Evolutionary conservation across 2,888 invertebrate genomes (phyloP).

Genomic region (Vesta saturnalis): DNA sequence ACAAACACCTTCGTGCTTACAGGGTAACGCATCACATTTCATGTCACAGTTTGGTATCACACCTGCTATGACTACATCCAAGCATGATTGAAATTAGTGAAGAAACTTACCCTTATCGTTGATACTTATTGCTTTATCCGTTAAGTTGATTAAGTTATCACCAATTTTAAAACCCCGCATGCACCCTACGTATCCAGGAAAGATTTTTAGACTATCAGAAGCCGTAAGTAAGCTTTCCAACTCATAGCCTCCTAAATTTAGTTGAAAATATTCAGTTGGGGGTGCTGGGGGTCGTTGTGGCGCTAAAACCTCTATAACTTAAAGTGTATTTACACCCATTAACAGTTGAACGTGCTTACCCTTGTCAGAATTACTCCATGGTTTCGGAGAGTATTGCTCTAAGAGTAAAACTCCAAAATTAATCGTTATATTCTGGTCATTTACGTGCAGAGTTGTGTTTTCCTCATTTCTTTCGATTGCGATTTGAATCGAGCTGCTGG

Average conservation of each 20-base stretch:
- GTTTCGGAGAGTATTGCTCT: constrained; percentile 83
- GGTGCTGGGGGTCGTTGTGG: constrained; percentile 90
- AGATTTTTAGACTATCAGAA: constrained; percentile 62
- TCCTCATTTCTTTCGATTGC: constrained; percentile 81
- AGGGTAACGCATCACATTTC: constrained; percentile 89
- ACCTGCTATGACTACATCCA: constrained; percentile 63
- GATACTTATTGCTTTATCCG: constrained; percentile 71
- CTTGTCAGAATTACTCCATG: constrained; percentile 85
- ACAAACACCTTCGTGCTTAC: constrained; percentile 87
- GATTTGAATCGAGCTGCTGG: constrained; percentile 87
- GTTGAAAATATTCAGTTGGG: constrained; percentile 89
- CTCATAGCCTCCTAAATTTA: constrained; percentile 88
- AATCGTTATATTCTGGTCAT: constrained; percentile 77
- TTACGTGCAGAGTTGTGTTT: constrained; percentile 82
- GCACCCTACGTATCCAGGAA: constrained; percentile 87
- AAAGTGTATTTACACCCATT: not conserved
- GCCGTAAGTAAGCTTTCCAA: constrained; percentile 74
- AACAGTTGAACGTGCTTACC: constrained; percentile 63
- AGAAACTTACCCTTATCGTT: constrained; percentile 30
- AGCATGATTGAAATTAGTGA: too few relatives aligned
- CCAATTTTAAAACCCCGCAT: constrained; percentile 89
- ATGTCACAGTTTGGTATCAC: constrained; percentile 86
- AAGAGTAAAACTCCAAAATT: constrained; percentile 75
- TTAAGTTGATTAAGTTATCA: constrained; percentile 80
- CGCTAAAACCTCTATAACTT: constrained; percentile 58